These are phyloP conservation scores for Euphonia xanthogaster DNA, from an alignment of 2,797 vertebrate genomes.

Conservation along the genomic window DNA sequence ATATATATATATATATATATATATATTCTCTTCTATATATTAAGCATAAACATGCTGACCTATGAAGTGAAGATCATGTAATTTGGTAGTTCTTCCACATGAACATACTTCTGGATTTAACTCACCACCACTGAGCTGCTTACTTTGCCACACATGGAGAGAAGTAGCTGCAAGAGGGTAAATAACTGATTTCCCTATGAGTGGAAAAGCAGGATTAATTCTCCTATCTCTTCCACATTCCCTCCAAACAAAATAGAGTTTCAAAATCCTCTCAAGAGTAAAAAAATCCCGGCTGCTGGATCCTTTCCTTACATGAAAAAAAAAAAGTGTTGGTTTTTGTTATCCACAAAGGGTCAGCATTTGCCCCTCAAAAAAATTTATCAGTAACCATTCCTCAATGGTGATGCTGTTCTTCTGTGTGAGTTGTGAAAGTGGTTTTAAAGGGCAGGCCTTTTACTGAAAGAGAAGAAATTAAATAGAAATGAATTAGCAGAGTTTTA, in stretches of 20 bases:
- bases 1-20: fast-evolving
- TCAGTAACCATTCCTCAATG: neutral
- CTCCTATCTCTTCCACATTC: neutral
- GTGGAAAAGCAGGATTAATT: neutral
- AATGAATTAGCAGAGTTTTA: neutral
- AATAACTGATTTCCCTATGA: neutral
- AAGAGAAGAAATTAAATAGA: neutral
- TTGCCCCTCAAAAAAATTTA: neutral
- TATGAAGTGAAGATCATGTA: neutral
- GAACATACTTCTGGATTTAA: neutral
- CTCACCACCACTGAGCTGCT: neutral
- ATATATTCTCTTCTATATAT: neutral
- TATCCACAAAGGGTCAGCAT: neutral
- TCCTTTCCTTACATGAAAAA: neutral
- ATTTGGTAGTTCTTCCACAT: neutral
- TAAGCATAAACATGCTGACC: neutral
- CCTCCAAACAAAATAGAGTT: neutral
- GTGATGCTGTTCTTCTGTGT: neutral
- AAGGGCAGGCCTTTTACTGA: neutral
- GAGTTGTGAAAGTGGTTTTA: neutral
- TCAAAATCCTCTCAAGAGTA: neutral
- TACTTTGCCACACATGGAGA: neutral
- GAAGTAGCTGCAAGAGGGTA: neutral
- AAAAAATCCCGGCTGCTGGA: neutral
- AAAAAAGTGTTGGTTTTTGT: neutral